Evolutionary conservation across 2,797 vertebrate genomes (phyloP), one percentile per base, ranked within the genome.

Genomic region (Spinus pinus): DNA sequence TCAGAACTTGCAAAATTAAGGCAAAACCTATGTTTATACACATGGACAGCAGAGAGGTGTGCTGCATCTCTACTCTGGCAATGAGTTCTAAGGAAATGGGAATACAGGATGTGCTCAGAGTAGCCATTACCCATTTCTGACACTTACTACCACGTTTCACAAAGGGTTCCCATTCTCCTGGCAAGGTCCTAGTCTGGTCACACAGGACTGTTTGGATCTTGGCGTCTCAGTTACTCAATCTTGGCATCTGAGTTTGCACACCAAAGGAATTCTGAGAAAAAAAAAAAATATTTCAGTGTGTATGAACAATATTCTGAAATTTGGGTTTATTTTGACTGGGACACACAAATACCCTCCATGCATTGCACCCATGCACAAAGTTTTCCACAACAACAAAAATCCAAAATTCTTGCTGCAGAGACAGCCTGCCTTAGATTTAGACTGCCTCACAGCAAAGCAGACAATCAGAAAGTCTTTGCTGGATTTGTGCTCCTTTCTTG

Each of bases 301-400:
- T 66, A 25, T 64, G 19, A 86, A 30, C 12, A 72, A 54, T 73
- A 50, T 46, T 39, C 33, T 57, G 33, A 72, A 66, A 57, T 64
- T 53, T n/a, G 14, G 0, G 12, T 49, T 80, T 83, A 9, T 77
- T 86, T 70, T 42, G 25, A 62, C 20, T 78, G 41, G 14, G 51
- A 11, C 18, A 62, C 3, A 62, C 14, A 60, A 3, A 22, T 42
- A 3, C 0, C 4, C 10, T 16, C 4, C 8, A 4, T 14, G 23
- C 3, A 5, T 50, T 61, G 15, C 17, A 20, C 6, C 11, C 14
- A 25, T 7, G 4, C 15, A 22, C 5, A 54, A 13, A 51, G 16
- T 50, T 65, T 28, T 87, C 28, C 50, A 47, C 12, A 44, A 46
- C 17, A 69, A 15, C 3, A 33, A 57, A 89, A 86, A 50, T 24